Conservation (phyloP, 2,797 vertebrate species). For the Anabas testudineus region DNA sequence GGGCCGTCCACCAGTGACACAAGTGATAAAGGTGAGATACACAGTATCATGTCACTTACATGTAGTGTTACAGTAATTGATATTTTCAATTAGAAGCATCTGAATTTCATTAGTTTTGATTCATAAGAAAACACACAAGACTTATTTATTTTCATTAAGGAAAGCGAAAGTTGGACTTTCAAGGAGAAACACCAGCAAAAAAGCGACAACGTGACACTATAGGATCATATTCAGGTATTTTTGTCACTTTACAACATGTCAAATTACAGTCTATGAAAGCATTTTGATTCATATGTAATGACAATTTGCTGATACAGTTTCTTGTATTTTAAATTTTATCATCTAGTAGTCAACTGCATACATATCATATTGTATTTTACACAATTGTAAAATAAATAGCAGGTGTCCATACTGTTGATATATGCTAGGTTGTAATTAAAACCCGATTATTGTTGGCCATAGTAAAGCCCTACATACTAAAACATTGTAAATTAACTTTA, state of each 20-base stretch:
- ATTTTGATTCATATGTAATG: no score
- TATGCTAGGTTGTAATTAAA: background rate
- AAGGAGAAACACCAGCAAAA: background rate
- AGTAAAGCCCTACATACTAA: no score
- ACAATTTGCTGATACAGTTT: no score
- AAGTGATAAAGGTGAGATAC: slow-evolving; percentile 22
- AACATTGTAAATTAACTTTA: no score
- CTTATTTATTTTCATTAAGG: slow-evolving; percentile 4
- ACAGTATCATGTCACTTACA: background rate
- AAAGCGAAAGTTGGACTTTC: background rate
- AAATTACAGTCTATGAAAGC: background rate
- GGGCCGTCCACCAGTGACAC: slow-evolving; percentile 1
- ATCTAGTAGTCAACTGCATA: background rate
- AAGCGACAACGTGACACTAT: background rate
- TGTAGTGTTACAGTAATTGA: background rate
- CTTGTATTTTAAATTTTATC: no score
- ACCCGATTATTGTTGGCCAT: no score
- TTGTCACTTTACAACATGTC: background rate
- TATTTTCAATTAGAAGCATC: no score
- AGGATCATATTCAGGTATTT: slow-evolving; percentile 11
- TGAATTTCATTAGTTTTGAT: no score
- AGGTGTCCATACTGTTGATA: background rate
- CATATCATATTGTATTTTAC: no score
- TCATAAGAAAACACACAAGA: no score
- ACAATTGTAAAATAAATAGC: background rate